phyloP scores from a whole-genome alignment of 2,797 vertebrate genomes.

The Pangasius sanitwongsei region DNA sequence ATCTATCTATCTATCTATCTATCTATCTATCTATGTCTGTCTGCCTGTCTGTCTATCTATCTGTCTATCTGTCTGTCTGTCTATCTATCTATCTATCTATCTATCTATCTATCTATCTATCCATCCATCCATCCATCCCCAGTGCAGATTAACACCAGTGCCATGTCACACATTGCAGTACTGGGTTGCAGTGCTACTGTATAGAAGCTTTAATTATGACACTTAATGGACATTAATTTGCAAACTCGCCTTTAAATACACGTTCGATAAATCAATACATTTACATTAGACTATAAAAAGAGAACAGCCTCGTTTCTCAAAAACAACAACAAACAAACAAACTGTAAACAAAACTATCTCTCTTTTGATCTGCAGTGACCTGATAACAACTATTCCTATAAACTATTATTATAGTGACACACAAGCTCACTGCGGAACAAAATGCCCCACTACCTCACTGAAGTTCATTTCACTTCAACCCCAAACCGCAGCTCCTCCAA shows the following conservation, averaged over 20 bases:
- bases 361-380: neutral
- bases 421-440: conserved; percentile 3
- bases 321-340: neutral
- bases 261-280: neutral
- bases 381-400: neutral
- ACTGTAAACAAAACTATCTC: neutral
- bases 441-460: conserved; percentile 26
- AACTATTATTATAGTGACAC: neutral
- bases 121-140: neutral
- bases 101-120: neutral
- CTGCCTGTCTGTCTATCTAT: neutral
- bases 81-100: neutral
- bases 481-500: conserved; percentile 17
- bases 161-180: neutral
- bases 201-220: neutral
- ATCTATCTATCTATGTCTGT: neutral
- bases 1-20: neutral
- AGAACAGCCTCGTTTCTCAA: neutral
- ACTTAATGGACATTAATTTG: neutral
- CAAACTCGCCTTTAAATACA: neutral
- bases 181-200: neutral
- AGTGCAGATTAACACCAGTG: neutral
- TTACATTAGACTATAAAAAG: neutral
- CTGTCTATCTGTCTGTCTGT: neutral
- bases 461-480: conserved; percentile 35